A percentile compares a stretch with the other conserved stretches of the same genome.
phyloP scores from a whole-genome alignment of 1,140 invertebrate genomes.

The Caenorhabditis remanei region DNA sequence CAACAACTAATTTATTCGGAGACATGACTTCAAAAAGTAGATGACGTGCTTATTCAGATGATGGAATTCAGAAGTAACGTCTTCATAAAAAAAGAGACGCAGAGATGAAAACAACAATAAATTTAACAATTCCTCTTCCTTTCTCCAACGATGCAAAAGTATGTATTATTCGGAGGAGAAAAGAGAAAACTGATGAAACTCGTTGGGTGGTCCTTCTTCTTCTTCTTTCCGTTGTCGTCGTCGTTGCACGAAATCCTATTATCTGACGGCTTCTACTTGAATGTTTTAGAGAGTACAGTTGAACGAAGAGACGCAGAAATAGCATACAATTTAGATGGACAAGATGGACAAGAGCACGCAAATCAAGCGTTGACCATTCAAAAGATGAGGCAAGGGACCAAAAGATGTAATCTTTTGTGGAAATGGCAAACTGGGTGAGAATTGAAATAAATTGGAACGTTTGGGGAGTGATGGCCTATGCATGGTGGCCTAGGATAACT shows the following conservation, averaged over 20 bases:
- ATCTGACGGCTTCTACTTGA: constrained; percentile 55
- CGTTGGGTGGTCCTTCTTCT: constrained; percentile 51
- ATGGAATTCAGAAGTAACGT: neutral
- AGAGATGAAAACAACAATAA: neutral
- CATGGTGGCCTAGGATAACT: no score
- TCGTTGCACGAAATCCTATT: constrained; percentile 52
- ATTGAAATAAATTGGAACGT: neutral
- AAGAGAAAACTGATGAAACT: constrained; percentile 32
- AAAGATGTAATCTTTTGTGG: constrained; percentile 23
- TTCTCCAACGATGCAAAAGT: constrained; percentile 43
- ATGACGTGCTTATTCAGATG: neutral
- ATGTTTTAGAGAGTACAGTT: neutral
- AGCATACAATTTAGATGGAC: constrained; percentile 47
- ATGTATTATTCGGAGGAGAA: constrained; percentile 43
- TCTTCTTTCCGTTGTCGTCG: neutral
- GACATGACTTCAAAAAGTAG: no score
- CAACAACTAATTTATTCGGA: no score
- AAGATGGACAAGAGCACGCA: constrained; percentile 28
- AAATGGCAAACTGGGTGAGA: neutral
- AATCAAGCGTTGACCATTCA: constrained; percentile 35
- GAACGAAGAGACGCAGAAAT: neutral
- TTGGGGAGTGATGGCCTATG: no score
- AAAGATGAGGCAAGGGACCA: neutral
- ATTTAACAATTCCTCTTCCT: constrained; percentile 7
- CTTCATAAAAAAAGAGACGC: neutral